Evolutionary conservation across 2,113 vertebrate species (phyloP).

Genomic region (Pedetes capensis): DNA sequence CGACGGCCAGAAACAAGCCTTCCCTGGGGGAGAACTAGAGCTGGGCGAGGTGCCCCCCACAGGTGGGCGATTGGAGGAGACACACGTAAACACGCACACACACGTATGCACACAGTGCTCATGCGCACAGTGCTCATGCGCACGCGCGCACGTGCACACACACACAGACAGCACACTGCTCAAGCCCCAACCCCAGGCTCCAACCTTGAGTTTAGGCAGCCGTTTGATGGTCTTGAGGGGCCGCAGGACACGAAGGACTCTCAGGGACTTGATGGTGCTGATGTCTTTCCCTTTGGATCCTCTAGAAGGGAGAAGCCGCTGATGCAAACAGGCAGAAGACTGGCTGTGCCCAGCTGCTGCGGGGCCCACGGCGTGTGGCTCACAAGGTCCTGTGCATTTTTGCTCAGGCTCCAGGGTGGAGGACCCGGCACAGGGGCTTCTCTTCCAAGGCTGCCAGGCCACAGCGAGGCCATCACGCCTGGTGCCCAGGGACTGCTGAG

Average conservation of each 20-base stretch:
- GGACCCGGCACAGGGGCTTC: neutral
- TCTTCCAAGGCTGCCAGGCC: neutral
- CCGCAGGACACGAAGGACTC: constrained; percentile 93
- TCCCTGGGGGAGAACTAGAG: neutral
- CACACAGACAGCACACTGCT: neutral
- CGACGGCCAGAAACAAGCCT: neutral
- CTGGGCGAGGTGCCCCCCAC: no score
- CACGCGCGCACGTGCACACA: neutral
- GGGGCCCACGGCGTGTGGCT: neutral
- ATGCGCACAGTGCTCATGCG: no score
- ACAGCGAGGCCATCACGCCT: neutral
- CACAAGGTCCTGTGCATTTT: neutral
- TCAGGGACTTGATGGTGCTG: constrained; percentile 97
- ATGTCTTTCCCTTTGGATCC: constrained; percentile 98
- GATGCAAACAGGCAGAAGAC: constrained; percentile 66
- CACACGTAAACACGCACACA: neutral
- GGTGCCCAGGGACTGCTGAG: neutral
- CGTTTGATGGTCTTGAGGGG: constrained; percentile 98
- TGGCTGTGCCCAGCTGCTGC: neutral
- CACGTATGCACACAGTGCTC: neutral
- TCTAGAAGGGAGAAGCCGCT: constrained; percentile 85
- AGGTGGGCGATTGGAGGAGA: neutral
- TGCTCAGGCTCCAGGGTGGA: neutral
- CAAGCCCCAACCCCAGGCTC: constrained; percentile 1
- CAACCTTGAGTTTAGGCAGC: constrained; percentile 96